phyloP scores from a whole-genome alignment of 2,888 invertebrate species.

The Noctuana brunneofusca region DNA sequence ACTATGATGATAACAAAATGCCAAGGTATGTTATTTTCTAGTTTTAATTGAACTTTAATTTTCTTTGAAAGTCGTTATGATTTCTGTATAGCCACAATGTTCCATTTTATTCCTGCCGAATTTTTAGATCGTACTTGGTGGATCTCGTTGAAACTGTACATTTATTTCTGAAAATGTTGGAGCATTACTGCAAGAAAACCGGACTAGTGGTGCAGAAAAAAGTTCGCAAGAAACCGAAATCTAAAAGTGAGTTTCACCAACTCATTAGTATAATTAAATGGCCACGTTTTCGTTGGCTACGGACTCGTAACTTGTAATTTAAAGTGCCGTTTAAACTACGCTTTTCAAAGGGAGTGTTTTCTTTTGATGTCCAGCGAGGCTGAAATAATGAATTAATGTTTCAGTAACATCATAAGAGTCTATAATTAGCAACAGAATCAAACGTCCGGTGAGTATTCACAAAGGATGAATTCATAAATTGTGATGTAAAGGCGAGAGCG shows the following conservation, averaged over 20 bases:
- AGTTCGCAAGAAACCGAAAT: conserved; percentile 73
- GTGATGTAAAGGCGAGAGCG: too few relatives aligned
- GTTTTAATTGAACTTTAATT: neutral
- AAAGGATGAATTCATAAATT: neutral
- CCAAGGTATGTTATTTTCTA: conserved; percentile 85
- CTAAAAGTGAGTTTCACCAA: conserved; percentile 70
- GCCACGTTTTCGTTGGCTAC: conserved; percentile 9
- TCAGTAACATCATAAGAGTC: conserved; percentile 24
- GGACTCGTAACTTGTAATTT: conserved; percentile 29
- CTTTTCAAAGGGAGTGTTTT: conserved; percentile 29
- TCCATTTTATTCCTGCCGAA: too few relatives aligned
- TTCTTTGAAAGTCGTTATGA: too few relatives aligned
- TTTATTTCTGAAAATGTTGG: conserved; percentile 95
- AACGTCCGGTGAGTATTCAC: neutral
- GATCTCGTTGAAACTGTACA: conserved; percentile 96
- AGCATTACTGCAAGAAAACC: conserved; percentile 85
- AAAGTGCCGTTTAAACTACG: conserved; percentile 32
- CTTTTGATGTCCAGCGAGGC: conserved; percentile 31
- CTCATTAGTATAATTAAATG: conserved; percentile 34
- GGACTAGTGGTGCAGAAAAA: conserved; percentile 89
- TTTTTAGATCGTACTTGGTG: conserved; percentile 87
- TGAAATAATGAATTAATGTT: conserved; percentile 32
- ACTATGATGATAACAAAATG: conserved; percentile 93
- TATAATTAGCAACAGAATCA: conserved; percentile 11
- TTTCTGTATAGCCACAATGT: too few relatives aligned